These are phyloP conservation scores for Uria lomvia DNA, from an alignment of 2,113 vertebrate genomes.

Conservation along the genomic window DNA sequence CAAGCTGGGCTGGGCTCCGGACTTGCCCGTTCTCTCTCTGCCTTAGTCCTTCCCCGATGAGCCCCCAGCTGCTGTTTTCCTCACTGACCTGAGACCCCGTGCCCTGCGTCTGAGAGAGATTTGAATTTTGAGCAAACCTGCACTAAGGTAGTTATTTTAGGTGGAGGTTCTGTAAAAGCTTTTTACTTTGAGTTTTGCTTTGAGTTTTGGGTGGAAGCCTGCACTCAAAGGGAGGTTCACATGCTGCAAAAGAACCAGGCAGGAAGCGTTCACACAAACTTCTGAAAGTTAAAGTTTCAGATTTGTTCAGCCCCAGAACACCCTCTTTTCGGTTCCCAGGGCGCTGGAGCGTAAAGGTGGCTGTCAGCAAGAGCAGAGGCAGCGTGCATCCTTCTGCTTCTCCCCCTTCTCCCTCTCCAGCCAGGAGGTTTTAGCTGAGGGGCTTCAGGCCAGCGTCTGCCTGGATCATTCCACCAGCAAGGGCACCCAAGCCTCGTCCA, in stretches of 20 bases:
- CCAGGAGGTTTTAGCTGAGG: neutral
- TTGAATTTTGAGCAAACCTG: neutral
- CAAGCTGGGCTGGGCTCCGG: neutral
- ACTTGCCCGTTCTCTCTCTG: neutral
- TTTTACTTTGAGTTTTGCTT: neutral
- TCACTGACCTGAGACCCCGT: neutral
- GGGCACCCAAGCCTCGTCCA: neutral
- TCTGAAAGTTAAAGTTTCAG: neutral
- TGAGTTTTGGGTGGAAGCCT: neutral
- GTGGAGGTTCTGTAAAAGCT: neutral
- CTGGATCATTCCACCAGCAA: fast-evolving
- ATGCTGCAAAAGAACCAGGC: neutral
- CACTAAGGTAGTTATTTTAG: neutral
- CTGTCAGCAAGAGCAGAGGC: neutral
- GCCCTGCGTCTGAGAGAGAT: neutral
- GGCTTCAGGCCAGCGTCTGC: neutral
- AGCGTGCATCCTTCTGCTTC: neutral
- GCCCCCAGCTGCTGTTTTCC: neutral
- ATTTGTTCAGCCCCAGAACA: neutral
- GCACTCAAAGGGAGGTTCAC: neutral
- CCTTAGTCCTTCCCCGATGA: neutral
- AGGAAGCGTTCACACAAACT: neutral
- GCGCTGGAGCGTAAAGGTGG: neutral
- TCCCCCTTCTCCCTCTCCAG: neutral
- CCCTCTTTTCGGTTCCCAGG: neutral